Evolutionary conservation across 2,888 invertebrate species (phyloP).

Genomic region (Perdita meconis): DNA sequence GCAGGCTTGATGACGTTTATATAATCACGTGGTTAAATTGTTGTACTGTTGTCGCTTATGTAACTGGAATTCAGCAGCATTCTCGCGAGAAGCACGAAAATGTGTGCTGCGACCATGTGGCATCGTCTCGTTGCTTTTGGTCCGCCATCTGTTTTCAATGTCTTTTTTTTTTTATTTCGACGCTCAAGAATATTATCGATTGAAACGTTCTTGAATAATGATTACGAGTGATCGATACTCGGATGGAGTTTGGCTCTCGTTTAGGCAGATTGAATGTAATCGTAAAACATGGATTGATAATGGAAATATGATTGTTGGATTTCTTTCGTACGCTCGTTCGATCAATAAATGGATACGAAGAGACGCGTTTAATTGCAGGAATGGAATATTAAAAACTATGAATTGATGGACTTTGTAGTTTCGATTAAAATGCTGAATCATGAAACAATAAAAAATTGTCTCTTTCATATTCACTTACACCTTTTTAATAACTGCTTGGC

Average conservation of each 20-base stretch:
- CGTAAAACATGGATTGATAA: no score
- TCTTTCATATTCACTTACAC: no score
- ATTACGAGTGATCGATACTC: background rate
- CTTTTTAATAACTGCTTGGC: no score
- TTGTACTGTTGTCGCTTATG: constrained; percentile 72
- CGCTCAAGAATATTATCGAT: background rate
- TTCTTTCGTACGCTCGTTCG: no score
- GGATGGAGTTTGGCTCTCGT: background rate
- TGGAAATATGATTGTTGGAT: no score
- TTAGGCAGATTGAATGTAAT: no score
- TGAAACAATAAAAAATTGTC: background rate
- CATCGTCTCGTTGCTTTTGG: background rate
- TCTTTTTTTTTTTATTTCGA: background rate
- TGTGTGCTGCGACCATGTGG: constrained; percentile 31
- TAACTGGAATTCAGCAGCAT: constrained; percentile 66
- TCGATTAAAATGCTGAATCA: no score
- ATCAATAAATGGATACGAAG: background rate
- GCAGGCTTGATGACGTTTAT: constrained; percentile 77
- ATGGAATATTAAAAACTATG: no score
- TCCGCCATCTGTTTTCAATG: background rate
- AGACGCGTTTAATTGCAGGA: no score
- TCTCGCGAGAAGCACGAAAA: constrained; percentile 51
- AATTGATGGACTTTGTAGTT: no score
- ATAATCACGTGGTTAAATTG: constrained; percentile 77
- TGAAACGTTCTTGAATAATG: background rate